Evolutionary conservation across 2,888 invertebrate genomes (phyloP), one percentile per base, ranked within the genome.

Genomic region (Epinotia nisella): DNA sequence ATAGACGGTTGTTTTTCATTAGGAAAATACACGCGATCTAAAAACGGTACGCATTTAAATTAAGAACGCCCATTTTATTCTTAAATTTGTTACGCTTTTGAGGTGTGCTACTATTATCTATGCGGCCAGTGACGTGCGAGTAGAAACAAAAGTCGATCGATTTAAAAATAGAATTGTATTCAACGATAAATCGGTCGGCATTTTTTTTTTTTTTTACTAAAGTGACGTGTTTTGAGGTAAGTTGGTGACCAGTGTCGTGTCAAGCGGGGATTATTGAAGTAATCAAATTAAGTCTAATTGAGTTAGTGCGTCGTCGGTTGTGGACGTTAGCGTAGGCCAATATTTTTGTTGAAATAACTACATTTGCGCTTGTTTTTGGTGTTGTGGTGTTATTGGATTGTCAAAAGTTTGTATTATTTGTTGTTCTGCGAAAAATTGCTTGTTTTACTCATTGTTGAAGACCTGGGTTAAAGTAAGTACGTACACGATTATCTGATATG

Each of bases 221-320:
- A 45, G 49, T 68, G 61, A 56, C 45, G 51, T 67, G 24, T 24
- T 77, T 71, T 78, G 69, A 75, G 74, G 74, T 65, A 58, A 70
- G 70, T 75, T 68, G 49, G 67, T 77, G 59, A 80, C 82, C 79
- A 79, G 81, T 79, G 80, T 82, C 49, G 81, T 79, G 78, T 82
- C 80, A 84, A 83, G 81, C 77, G 75, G 79, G 75, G 86, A 85
- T 86, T 90, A 88, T 83, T 84, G 80, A 77, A 79, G 84, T 93
- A 93, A 93, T 93, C 85, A 86, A 91, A 92, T 93, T 93, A 93
- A 86, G 75, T 72, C 70, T 93, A 93, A 93, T 93, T 91, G 81
- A 90, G 91, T 93, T 92, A 91, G 85, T 86, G 83, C 82, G 76
- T 81, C 85, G 82, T 81, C 76, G 78, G 76, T 77, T 74, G 79